A percentile compares a stretch with the other conserved stretches of the same genome.
These are phyloP conservation scores for Oryctolagus cuniculus DNA, from an alignment of 2,113 vertebrate species.

Conservation along the genomic window mOryCun1.1 NC_091434.1:122818001-122818500, in stretches of 20 bases:
- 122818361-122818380: not conserved
- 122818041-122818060: not conserved
- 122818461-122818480: slow-evolving; percentile 1
- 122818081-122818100: too few species aligned
- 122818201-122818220: not conserved
- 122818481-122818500: not conserved
- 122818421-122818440: slow-evolving; percentile 3
- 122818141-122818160: too few species aligned
- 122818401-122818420: slow-evolving; percentile 19
- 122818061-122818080: not conserved
- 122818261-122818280: not conserved
- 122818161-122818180: not conserved
- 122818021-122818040: not conserved
- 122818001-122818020: not conserved
- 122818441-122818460: slow-evolving; percentile 24
- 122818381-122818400: not conserved
- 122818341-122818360: not conserved
- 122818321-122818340: not conserved
- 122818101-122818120: not conserved
- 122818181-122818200: not conserved
- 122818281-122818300: not conserved
- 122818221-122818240: not conserved
- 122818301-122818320: not conserved
- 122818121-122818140: not conserved
- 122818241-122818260: not conserved